phyloP scores from a whole-genome alignment of 1,140 invertebrate species.

The Caenorhabditis tropicalis region DNA sequence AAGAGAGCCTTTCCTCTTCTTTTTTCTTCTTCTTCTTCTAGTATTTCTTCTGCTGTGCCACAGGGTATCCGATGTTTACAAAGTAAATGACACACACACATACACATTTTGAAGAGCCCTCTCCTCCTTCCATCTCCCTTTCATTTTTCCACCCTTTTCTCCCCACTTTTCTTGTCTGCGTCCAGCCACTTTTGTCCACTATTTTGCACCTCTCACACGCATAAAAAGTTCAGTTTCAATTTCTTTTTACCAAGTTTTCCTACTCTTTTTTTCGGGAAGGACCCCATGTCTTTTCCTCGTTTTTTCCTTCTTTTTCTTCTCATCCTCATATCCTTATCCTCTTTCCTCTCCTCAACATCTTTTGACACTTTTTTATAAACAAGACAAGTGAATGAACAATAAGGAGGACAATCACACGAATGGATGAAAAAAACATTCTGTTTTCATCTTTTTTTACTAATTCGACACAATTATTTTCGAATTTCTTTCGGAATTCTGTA shows the following conservation, averaged over 20 bases:
- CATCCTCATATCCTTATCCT: not conserved
- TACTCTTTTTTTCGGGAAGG: not conserved
- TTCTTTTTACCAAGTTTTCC: conserved; percentile 31
- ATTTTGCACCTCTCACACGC: conserved; percentile 42
- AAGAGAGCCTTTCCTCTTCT: not conserved
- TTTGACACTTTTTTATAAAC: conserved; percentile 20
- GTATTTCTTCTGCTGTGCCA: conserved; percentile 32
- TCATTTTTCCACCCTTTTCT: conserved; percentile 9
- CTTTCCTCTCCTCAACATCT: not conserved
- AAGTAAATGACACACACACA: conserved; percentile 45
- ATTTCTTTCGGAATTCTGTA: too few relatives aligned
- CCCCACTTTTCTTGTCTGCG: conserved; percentile 28
- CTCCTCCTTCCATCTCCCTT: conserved; percentile 15
- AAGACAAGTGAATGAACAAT: not conserved
- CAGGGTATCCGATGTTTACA: conserved; percentile 44
- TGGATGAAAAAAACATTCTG: not conserved
- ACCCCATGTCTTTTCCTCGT: conserved; percentile 11
- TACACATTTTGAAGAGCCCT: conserved; percentile 43
- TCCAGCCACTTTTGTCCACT: conserved; percentile 39
- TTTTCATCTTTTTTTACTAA: not conserved
- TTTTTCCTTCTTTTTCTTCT: not conserved
- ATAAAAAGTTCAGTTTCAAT: conserved; percentile 44
- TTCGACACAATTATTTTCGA: not conserved
- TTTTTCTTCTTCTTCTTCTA: conserved; percentile 2
- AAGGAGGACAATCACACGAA: not conserved